These are phyloP conservation scores for Heliconius himera DNA, from an alignment of 1,140 invertebrate genomes.

Conservation along the genomic window DNA sequence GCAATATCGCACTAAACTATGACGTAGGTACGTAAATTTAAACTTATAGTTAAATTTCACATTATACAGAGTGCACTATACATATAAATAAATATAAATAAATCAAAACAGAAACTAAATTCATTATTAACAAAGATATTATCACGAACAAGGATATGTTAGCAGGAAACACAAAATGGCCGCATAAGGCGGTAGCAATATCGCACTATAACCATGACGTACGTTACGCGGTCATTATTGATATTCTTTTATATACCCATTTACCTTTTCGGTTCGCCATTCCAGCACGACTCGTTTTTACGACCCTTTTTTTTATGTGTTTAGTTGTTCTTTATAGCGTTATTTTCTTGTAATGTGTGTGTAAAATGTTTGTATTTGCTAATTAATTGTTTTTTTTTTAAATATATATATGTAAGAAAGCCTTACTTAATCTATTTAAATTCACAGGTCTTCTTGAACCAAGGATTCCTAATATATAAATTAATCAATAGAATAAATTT, in stretches of 20 bases:
- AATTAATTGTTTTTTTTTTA: neutral
- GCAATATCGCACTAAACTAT: conserved; percentile 68
- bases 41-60: no score
- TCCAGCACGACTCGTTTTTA: conserved; percentile 38
- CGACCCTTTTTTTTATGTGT: conserved; percentile 31
- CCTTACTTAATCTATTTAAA: neutral
- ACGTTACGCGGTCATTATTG: conserved; percentile 70
- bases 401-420: neutral
- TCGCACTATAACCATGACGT: conserved; percentile 67
- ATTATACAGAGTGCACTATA: no score
- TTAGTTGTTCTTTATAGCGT: conserved; percentile 2
- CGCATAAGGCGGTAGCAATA: conserved; percentile 64
- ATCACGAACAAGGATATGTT: conserved; percentile 37
- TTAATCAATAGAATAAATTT: no score
- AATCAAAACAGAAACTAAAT: neutral
- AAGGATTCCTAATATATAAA: no score
- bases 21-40: conserved; percentile 44
- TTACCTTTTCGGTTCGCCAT: conserved; percentile 61
- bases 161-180: conserved; percentile 55
- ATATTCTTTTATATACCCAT: conserved; percentile 72
- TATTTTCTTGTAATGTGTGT: neutral
- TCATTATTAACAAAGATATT: neutral
- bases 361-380: neutral
- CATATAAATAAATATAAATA: neutral
- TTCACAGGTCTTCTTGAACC: no score